phyloP scores from a whole-genome alignment of 2,888 invertebrate species.

The Yponomeuta sedellus region DNA sequence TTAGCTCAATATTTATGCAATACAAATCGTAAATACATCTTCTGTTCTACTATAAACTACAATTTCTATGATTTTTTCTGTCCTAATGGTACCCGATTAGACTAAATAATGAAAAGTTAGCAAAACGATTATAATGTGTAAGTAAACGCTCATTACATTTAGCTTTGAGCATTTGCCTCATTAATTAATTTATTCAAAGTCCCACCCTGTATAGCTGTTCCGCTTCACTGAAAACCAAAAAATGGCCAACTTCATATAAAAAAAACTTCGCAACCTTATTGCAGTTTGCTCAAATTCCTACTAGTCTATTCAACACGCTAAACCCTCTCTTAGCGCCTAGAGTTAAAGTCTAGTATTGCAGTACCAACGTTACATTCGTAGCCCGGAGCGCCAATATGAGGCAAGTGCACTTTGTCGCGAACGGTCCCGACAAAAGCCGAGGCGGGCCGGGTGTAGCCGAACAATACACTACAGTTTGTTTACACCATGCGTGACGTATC shows the following conservation, averaged over 20 bases:
- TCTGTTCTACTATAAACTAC: no score
- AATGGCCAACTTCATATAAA: neutral
- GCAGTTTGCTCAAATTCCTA: neutral
- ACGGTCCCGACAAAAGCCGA: conserved; percentile 1
- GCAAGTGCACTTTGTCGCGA: conserved; percentile 2
- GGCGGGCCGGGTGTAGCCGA: neutral
- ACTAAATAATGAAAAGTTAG: no score
- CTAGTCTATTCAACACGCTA: neutral
- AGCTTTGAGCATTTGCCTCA: no score
- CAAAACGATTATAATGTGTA: no score
- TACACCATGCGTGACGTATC: no score
- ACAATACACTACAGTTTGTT: neutral
- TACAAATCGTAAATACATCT: no score
- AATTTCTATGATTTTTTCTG: no score
- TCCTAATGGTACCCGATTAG: no score
- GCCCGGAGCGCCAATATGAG: neutral
- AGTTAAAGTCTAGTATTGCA: neutral
- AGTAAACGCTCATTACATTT: no score
- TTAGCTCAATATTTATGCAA: no score
- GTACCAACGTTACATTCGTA: neutral
- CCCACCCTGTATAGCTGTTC: neutral
- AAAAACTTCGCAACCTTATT: neutral
- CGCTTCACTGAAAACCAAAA: neutral
- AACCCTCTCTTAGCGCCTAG: neutral
- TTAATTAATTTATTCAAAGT: neutral